Conservation (phyloP, 1,140 invertebrate genomes). For the Medauroidea extradentata region DNA sequence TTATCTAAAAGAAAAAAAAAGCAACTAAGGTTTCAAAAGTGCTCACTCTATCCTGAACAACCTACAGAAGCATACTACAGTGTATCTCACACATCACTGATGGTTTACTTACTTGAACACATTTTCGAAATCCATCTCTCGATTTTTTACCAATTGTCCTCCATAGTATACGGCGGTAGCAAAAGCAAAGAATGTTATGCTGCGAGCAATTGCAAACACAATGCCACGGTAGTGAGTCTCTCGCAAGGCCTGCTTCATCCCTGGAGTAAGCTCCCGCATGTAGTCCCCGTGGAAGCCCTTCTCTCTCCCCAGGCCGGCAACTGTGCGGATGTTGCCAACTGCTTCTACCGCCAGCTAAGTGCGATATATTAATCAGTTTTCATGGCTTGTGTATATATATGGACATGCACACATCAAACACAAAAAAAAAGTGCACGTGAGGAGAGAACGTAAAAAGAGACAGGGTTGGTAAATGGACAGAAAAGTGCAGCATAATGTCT, state of each 20-base stretch:
- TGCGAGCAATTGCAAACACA: conserved; percentile 46
- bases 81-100: no score
- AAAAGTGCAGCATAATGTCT: no score
- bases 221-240: conserved; percentile 41
- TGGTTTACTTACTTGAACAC: conserved; percentile 51
- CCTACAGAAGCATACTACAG: no score
- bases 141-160: conserved; percentile 43
- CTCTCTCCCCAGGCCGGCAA: conserved; percentile 48
- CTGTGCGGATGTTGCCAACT: conserved; percentile 53
- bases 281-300: conserved; percentile 41
- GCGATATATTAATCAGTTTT: no score
- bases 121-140: conserved; percentile 38
- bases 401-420: no score
- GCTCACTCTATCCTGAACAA: no score
- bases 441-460: no score
- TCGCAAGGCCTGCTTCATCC: conserved; percentile 25
- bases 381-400: no score
- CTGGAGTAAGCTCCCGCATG: conserved; percentile 21
- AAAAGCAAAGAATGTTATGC: conserved; percentile 50
- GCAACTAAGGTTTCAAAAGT: no score
- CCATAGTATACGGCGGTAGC: conserved; percentile 49
- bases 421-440: no score
- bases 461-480: no score
- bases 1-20: no score
- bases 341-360: conserved; percentile 49